Conservation (phyloP, 2,888 invertebrate genomes). For the Patella depressa region DNA sequence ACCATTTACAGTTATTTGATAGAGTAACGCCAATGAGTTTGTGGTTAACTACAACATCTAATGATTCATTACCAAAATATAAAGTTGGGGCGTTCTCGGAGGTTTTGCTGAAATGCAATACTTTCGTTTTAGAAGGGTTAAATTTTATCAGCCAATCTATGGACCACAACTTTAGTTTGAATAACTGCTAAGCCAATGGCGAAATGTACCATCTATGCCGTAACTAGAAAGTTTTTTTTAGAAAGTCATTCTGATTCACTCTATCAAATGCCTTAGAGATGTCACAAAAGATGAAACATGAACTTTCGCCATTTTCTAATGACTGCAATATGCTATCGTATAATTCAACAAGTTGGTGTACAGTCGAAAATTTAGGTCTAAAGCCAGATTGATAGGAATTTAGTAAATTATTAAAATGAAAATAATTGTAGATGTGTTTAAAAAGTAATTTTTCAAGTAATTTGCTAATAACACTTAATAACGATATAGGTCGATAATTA, state of each 20-base stretch:
- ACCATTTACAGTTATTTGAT: slow-evolving; percentile 17
- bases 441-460: not conserved
- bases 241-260: not conserved
- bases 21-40: slow-evolving; percentile 28
- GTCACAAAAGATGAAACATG: not conserved
- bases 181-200: not conserved
- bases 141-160: slow-evolving; percentile 23
- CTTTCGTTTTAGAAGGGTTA: slow-evolving; percentile 24
- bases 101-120: not conserved
- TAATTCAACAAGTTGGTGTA: not conserved
- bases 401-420: not conserved
- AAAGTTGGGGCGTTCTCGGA: not conserved
- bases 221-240: not conserved
- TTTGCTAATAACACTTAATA: not conserved
- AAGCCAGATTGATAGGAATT: not conserved
- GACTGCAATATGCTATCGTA: not conserved
- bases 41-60: slow-evolving; percentile 16
- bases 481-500: slow-evolving; percentile 3
- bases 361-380: not conserved
- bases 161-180: not conserved
- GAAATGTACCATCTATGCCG: not conserved
- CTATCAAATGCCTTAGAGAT: not conserved
- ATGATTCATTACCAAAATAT: slow-evolving; percentile 3
- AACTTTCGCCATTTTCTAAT: not conserved
- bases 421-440: not conserved